Base-by-base conservation (phyloP, 2,113 vertebrate species). In the Mesembrinibis cayennensis region DNA sequence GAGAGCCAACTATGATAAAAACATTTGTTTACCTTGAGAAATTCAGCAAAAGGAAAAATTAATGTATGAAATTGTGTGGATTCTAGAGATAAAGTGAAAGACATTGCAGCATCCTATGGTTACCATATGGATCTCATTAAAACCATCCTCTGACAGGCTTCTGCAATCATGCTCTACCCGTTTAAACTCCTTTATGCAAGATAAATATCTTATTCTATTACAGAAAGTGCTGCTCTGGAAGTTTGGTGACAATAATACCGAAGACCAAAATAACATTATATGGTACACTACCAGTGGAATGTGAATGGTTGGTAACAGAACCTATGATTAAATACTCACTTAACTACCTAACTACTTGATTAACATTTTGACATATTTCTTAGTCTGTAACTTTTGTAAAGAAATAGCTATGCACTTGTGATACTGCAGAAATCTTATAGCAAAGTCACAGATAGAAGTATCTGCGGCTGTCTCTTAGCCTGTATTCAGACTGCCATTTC, bases 111-210 rank as follows among this genome's bases (percentile, higher is more conserved):
- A 88, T 97, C 89, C 88, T 84, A 93, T 81, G 77, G 82, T 10
- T n/a, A 66, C 69, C 93, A 93, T 86, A 85, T 87, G 95, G 40
- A 72, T 87, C 59, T 76, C 40, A 81, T 97, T 96, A 86, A 97
- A 97, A 59, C 26, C 49, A 65, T 59, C 61, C 16, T 87, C 53
- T 82, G 87, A 89, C 55, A 61, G 65, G 29, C 71, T 93, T 36
- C 67, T 69, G 53, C 29, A 93, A 53, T 93, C 71, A 49, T 38
- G 21, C 5, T 86, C 45, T 89, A 87, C 19, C 45, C 55, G 45
- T 91, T 96, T 79, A 71, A 94, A 91, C 19, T 93, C 29, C 42
- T 95, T 90, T 87, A 50, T 61, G 36, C 67, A 87, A 92, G 77
- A 76, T 86, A 74, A 81, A 84, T 87, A 32, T 36, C 71, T 86